Base-by-base conservation (phyloP, 2,888 invertebrate species). In the Athalia rosae region DNA sequence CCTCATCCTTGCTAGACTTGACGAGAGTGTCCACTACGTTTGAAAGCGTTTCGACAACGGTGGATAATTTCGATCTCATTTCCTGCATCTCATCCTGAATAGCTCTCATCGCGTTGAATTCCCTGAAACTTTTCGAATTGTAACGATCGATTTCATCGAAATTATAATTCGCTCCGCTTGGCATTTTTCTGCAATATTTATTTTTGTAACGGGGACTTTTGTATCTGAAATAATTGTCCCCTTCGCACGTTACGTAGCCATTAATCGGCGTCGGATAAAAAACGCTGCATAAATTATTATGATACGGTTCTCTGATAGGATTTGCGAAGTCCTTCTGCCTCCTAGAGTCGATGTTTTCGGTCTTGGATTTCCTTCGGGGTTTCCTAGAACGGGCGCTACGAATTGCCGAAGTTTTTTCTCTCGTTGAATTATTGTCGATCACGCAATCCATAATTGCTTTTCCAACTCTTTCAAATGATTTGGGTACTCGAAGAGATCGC, bases 21-120 rank as follows among this genome's bases (percentile, higher is more conserved):
- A 45, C 58, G 0, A 71, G 58, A 71, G 58, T 58, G 3, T 71
- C 71, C 0, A 15, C 58, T 11, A 71, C 58, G 3, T 56, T 71
- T 71, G 71, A 11, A 11, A 71, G 71, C 4, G 45, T 71, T 45
- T 71, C 71, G 5, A 71, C 71, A 58, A 71, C 58, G n/a, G 58
- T 9, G 4, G 71, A 71, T 4, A 71, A 28, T 15, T 71, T 71
- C 13, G 56, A 43, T 71, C 41, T 56, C 45, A 71, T 9, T 0
- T 71, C 71, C 43, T 71, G 28, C 58, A 71, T 71, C 8, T 71
- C 71, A 9, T 56, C 71, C 4, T 71, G 58, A n/a, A 71, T 13
- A 13, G 50, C 45, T 71, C 9, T 58, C 71, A 71, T 56, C 45
- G 43, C 13, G 43, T 6, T 45, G 45, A 41, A 15, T 43, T 71